These are phyloP conservation scores for Trachythela sp. DNA, from an alignment of 64 coral and sea anemone species.

Conservation along the genomic window DNA sequence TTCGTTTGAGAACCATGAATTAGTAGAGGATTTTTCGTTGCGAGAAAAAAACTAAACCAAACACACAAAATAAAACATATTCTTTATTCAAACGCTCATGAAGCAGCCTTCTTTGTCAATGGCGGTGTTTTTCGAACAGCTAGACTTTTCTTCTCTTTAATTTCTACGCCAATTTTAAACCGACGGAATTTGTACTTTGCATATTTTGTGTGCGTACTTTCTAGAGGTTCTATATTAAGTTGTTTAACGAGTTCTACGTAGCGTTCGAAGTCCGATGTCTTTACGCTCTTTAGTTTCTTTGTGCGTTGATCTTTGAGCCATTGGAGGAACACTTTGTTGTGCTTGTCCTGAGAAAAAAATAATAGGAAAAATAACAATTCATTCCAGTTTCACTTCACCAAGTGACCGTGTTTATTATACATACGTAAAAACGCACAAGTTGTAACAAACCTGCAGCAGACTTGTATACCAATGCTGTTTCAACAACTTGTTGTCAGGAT, in stretches of 20 bases:
- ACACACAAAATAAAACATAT: no score
- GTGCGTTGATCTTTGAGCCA: slow-evolving; percentile 78
- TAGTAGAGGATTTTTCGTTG: no score
- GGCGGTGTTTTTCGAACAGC: slow-evolving; percentile 30
- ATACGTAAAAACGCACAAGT: no score
- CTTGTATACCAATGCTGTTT: no score
- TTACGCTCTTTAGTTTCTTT: slow-evolving; percentile 77
- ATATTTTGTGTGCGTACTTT: slow-evolving; percentile 66
- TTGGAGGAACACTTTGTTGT: slow-evolving; percentile 80
- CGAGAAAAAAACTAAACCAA: no score
- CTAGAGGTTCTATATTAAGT: slow-evolving; percentile 54
- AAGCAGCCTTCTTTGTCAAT: not conserved
- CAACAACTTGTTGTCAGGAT: no score
- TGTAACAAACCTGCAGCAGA: no score
- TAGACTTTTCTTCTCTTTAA: slow-evolving; percentile 82
- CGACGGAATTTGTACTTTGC: slow-evolving; percentile 90
- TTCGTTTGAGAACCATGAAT: no score
- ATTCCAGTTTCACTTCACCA: no score
- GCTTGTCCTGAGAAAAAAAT: slow-evolving; percentile 65
- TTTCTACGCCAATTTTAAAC: slow-evolving; percentile 89
- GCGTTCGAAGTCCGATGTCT: slow-evolving; percentile 65
- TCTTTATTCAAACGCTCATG: no score
- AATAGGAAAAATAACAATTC: not conserved
- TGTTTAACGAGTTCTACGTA: slow-evolving; percentile 70
- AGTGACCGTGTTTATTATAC: no score